phyloP scores from a whole-genome alignment of 2,797 vertebrate species.

The Ptychadena robeensis region DNA sequence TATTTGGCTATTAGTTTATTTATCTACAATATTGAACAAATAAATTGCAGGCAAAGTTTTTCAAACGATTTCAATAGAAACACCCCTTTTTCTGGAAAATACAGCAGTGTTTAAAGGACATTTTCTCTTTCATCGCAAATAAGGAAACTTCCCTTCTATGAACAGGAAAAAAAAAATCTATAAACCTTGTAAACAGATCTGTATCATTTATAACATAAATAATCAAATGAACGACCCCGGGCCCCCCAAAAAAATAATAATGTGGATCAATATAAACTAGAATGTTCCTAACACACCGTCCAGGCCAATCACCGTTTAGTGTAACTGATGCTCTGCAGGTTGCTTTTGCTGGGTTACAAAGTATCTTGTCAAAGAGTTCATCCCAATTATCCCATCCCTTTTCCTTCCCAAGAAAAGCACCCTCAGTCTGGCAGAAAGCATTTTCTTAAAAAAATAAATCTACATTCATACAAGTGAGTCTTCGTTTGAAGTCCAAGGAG shows the following conservation, averaged over 20 bases:
- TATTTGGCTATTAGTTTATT: conserved; percentile 99
- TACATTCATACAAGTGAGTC: conserved; percentile 94
- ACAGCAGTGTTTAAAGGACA: conserved; percentile 99
- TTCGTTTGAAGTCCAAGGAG: conserved; percentile 89
- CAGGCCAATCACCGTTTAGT: conserved; percentile 77
- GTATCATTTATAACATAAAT: conserved; percentile 99
- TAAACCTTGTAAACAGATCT: conserved; percentile 99
- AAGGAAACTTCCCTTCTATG: conserved; percentile 98
- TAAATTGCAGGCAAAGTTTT: conserved; percentile 99
- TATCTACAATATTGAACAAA: conserved; percentile 99
- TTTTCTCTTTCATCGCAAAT: conserved; percentile 88
- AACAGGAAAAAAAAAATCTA: conserved; percentile 99
- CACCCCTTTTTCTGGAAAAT: conserved; percentile 98
- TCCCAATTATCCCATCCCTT: conserved; percentile 74
- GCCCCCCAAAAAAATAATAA: conserved; percentile 82
- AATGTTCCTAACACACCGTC: conserved; percentile 85
- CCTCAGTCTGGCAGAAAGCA: conserved; percentile 86
- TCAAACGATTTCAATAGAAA: conserved; percentile 99
- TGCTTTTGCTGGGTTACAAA: conserved; percentile 86
- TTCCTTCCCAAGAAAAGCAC: conserved; percentile 76
- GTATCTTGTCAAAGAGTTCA: conserved; percentile 79
- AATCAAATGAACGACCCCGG: conserved; percentile 90
- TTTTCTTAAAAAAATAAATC: conserved; percentile 91
- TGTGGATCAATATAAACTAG: conserved; percentile 79
- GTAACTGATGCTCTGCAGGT: conserved; percentile 86